Evolutionary conservation across 2,113 vertebrate genomes (phyloP).

Genomic region (Triplophysa dalaica): DNA sequence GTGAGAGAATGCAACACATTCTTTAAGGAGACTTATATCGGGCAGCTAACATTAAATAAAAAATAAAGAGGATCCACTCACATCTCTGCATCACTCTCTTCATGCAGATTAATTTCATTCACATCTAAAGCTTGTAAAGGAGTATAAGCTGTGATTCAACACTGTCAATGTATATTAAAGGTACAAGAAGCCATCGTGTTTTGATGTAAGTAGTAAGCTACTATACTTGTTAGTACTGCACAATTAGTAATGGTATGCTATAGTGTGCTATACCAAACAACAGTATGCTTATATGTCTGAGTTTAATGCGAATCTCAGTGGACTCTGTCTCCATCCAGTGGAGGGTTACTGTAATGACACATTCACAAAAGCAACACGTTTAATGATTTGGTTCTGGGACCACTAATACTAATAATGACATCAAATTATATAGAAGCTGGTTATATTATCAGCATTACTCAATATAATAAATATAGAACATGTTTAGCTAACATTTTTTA

Average conservation of each 20-base stretch:
- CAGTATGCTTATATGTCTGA: no score
- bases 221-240: no score
- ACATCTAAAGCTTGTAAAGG: background rate
- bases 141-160: background rate
- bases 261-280: no score
- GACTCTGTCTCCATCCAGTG: conserved; percentile 30
- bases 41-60: background rate
- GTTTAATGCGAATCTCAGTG: background rate
- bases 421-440: no score
- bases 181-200: background rate
- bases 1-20: background rate
- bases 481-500: no score
- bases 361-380: background rate
- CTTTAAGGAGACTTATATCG: background rate
- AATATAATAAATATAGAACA: no score
- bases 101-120: background rate
- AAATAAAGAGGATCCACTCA: no score
- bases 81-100: background rate
- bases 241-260: no score
- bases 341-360: background rate
- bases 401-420: no score
- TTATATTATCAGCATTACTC: no score
- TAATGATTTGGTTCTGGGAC: no score
- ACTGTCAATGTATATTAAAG: background rate
- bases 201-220: no score